Evolutionary conservation across 2,113 vertebrate species (phyloP).

Genomic region (Ancistrus triradiatus): DNA sequence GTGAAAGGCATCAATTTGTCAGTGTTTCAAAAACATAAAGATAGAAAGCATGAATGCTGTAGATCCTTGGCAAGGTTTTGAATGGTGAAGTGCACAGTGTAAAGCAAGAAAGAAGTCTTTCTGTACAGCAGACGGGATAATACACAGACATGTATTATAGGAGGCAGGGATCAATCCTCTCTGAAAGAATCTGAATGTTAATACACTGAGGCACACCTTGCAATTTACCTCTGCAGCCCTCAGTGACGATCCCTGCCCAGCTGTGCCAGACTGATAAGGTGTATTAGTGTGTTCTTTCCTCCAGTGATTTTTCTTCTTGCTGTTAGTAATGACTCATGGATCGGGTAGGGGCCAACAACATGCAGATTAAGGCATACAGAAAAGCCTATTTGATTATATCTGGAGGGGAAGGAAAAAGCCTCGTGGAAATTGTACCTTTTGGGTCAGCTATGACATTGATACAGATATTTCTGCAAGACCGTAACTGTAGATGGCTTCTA

Average conservation of each 20-base stretch:
- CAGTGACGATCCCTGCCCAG: slow-evolving; percentile 41
- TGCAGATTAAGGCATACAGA: slow-evolving; percentile 52
- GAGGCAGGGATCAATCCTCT: slow-evolving; percentile 47
- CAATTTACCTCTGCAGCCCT: slow-evolving; percentile 55
- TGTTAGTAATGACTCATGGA: slow-evolving; percentile 60
- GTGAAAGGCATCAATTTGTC: slow-evolving; percentile 20
- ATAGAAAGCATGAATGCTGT: slow-evolving; percentile 11
- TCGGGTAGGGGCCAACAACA: slow-evolving; percentile 44
- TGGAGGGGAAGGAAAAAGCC: slow-evolving; percentile 15
- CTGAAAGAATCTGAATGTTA: slow-evolving; percentile 56
- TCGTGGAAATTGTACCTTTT: not conserved
- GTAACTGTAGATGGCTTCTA: slow-evolving; percentile 22
- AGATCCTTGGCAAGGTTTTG: slow-evolving; percentile 27
- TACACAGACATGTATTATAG: slow-evolving; percentile 41
- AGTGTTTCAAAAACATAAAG: not conserved
- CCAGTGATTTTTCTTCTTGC: slow-evolving; percentile 56
- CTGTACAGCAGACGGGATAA: slow-evolving; percentile 46
- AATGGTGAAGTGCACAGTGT: slow-evolving; percentile 27
- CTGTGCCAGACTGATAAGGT: slow-evolving; percentile 62
- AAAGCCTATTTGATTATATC: slow-evolving; percentile 55
- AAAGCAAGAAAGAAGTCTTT: slow-evolving; percentile 41
- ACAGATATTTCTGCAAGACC: not conserved
- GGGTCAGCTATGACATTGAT: not conserved
- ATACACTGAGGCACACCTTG: slow-evolving; percentile 54
- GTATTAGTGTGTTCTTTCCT: slow-evolving; percentile 58